Base-by-base conservation (phyloP, 2,113 vertebrate genomes). In the Myrmecobius fasciatus region DNA sequence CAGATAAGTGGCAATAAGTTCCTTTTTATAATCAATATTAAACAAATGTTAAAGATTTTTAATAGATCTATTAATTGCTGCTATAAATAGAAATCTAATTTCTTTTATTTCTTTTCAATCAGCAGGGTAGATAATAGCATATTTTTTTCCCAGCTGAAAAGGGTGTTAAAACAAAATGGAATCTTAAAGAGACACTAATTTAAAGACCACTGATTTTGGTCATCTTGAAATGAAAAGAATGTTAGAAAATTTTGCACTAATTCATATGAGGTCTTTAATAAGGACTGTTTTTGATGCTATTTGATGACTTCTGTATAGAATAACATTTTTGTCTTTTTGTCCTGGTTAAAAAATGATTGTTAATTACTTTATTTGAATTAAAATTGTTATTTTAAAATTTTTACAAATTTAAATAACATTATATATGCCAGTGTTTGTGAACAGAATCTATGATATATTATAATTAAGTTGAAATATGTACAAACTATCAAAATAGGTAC, bases 21-120 rank as follows among this genome's bases (percentile, higher is more conserved):
- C 25, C 11, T 46, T 94, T 17, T n/a, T n/a, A 93, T 43, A 47
- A 46, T 46, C 28, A 25, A 60, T 25, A 47, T 47, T 52, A 54
- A 92, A 60, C n/a, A 31, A 75, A 94, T 47, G 36, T 48, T 53
- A n/a, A 75, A 83, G 43, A 90, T 91, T 56, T 91, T 47, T 52
- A 26, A 11, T 88, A 52, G 67, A 25, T 83, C 51, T 52, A 92
- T 88, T 83, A 43, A 83, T 88, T 52, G 25, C 11, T 91, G 10
- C 52, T n/a, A 25, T 17, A 92, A 92, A 92, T 46, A 53, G 9
- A 83, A 83, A 83, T 22, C 67, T 83, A 43, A 83, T 43, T 20
- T 43, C 20, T 83, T 83, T 31, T 89, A 7, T 43, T 91, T 54
- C 6, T 14, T 54, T 91, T 93, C 43, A 53, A 54, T 54, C 53